phyloP scores from a whole-genome alignment of 2,113 vertebrate genomes.

The Oxyura jamaicensis region DNA sequence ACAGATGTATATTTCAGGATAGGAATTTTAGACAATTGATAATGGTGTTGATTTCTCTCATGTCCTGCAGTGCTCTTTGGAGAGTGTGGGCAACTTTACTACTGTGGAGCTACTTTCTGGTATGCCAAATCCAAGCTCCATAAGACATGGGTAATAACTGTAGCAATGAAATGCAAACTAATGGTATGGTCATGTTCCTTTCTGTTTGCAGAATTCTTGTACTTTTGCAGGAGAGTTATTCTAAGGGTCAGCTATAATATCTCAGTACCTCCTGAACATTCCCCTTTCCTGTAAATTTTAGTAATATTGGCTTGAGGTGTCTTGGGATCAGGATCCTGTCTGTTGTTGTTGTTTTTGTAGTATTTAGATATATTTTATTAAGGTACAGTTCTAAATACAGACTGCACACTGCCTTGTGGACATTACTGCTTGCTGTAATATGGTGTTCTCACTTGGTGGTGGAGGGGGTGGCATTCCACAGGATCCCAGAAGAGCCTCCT shows the following conservation, averaged over 20 bases:
- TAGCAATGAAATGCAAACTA: background rate
- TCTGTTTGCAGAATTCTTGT: background rate
- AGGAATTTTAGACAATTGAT: background rate
- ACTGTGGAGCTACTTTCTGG: background rate
- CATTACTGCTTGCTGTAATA: background rate
- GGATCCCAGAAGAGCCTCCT: background rate
- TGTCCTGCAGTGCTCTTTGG: background rate
- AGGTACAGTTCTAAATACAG: background rate
- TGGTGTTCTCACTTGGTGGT: background rate
- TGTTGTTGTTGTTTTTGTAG: background rate
- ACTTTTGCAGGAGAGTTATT: background rate
- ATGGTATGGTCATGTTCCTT: background rate
- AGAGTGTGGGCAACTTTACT: background rate
- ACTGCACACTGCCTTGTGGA: background rate
- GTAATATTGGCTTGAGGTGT: background rate
- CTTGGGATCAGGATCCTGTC: background rate
- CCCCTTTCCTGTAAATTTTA: background rate
- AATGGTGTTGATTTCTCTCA: background rate
- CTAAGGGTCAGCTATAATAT: background rate
- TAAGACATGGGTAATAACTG: background rate
- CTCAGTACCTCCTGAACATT: background rate
- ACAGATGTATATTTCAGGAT: background rate
- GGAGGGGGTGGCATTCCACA: background rate
- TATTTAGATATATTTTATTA: background rate
- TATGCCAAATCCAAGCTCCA: background rate